phyloP scores from a whole-genome alignment of 37 sponge, comb jelly and placozoan species.

The Chondrosia reniformis region DNA sequence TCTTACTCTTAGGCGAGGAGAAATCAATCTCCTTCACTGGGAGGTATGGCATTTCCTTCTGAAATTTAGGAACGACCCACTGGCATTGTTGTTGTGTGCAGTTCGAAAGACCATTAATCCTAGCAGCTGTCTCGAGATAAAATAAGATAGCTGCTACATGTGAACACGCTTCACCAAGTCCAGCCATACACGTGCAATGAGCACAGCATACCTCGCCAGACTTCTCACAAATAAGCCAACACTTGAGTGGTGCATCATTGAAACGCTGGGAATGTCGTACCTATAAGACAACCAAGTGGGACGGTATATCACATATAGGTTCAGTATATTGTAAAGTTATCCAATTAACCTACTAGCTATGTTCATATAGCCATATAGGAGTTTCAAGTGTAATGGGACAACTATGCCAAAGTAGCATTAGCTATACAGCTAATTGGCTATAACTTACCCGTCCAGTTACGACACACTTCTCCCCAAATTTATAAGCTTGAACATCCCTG shows the following conservation, averaged over 20 bases:
- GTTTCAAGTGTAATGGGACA: not conserved
- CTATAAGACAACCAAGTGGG: too few species aligned
- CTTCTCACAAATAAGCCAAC: constrained; percentile 20
- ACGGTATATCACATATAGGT: too few species aligned
- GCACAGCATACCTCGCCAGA: constrained; percentile 39
- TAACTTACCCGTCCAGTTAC: constrained; percentile 24
- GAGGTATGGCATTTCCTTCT: not conserved
- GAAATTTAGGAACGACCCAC: constrained; percentile 17
- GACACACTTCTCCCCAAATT: constrained; percentile 5
- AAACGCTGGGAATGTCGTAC: constrained; percentile 11
- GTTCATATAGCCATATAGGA: too few species aligned
- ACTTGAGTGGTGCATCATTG: constrained; percentile 17
- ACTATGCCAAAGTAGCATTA: not conserved
- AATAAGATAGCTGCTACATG: constrained; percentile 34
- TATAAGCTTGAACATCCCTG: not conserved
- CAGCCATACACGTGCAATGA: constrained; percentile 50
- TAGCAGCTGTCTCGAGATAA: constrained; percentile 17
- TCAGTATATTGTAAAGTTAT: too few species aligned
- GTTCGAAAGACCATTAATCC: not conserved
- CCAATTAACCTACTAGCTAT: too few species aligned
- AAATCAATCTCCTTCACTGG: constrained; percentile 17
- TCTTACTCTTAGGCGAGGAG: constrained; percentile 7
- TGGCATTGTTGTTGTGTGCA: constrained; percentile 20
- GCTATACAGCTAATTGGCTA: not conserved
- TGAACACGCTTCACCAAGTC: constrained; percentile 42